phyloP scores from a whole-genome alignment of 2,888 invertebrate species.

The Synergus gifuensis region DNA sequence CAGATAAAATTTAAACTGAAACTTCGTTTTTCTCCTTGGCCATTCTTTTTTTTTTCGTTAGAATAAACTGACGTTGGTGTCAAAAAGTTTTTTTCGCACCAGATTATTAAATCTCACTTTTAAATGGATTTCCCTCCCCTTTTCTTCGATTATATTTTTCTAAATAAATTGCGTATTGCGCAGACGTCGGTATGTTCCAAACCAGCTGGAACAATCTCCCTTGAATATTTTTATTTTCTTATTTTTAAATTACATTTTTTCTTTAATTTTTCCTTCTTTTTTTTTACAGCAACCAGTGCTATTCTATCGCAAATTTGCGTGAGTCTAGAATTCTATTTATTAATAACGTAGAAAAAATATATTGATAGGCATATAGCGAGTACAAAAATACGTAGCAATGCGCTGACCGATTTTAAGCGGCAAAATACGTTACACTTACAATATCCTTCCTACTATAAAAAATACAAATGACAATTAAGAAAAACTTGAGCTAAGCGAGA shows the following conservation, averaged over 20 bases:
- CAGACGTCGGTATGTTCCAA: conserved; percentile 60
- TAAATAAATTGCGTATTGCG: conserved; percentile 47
- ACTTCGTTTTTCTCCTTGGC: not conserved
- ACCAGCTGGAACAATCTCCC: conserved; percentile 63
- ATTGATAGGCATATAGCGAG: conserved; percentile 29
- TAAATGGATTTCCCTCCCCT: not conserved
- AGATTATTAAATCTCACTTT: not conserved
- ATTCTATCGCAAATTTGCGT: not conserved
- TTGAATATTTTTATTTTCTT: not conserved
- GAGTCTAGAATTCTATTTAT: not conserved
- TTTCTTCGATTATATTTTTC: not conserved
- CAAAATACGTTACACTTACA: conserved; percentile 17
- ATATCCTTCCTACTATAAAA: not conserved
- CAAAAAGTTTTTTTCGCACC: not conserved
- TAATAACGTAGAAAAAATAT: conserved; percentile 53
- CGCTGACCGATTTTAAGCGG: not conserved
- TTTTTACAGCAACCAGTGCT: conserved; percentile 45
- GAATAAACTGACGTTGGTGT: not conserved
- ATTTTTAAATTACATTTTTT: not conserved
- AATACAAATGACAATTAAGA: not conserved
- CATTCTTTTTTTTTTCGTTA: not conserved
- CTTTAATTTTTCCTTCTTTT: not conserved
- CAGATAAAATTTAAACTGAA: not conserved
- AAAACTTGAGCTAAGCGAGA: not conserved
- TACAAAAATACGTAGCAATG: conserved; percentile 56